A percentile compares a stretch with the other conserved stretches of the same genome.
Evolutionary conservation across 2,888 invertebrate species (phyloP).

Genomic region (Drosophila pseudotalamancana): DNA sequence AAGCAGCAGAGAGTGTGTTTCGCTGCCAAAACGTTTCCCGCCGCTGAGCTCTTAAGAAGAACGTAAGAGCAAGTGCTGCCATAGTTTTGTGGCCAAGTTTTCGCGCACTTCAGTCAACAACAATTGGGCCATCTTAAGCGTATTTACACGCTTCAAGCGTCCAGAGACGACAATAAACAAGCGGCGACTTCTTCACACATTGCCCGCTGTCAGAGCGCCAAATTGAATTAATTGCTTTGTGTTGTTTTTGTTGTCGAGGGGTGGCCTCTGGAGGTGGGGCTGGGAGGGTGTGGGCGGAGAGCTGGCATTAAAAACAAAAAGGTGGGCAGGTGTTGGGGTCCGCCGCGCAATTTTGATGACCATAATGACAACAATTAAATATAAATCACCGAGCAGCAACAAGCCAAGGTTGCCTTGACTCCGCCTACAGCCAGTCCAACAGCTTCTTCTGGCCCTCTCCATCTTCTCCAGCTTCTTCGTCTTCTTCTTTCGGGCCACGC

Average conservation of each 20-base stretch:
- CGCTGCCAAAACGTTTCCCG: constrained; percentile 17
- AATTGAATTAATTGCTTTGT: constrained; percentile 53
- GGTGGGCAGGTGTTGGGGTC: constrained; percentile 43
- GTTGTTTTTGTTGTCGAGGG: neutral
- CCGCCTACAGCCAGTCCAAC: too few relatives aligned
- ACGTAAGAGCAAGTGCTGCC: constrained; percentile 8
- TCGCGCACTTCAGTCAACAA: constrained; percentile 38
- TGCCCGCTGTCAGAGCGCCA: constrained; percentile 24
- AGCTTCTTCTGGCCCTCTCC: neutral
- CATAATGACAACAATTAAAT: constrained; percentile 82
- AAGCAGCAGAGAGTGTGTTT: neutral
- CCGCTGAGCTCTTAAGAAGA: constrained; percentile 19
- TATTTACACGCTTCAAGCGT: constrained; percentile 57
- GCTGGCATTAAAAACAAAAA: constrained; percentile 25
- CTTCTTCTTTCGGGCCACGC: constrained; percentile 36
- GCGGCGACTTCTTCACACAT: constrained; percentile 32
- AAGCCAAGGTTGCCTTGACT: constrained; percentile 54
- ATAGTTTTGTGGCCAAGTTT: neutral
- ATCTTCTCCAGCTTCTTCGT: too few relatives aligned
- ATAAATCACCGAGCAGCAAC: constrained; percentile 73
- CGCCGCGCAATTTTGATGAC: constrained; percentile 67
- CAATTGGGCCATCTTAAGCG: constrained; percentile 47
- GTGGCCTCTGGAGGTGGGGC: too few relatives aligned
- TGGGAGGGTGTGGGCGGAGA: too few relatives aligned
- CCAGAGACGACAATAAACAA: constrained; percentile 53